A percentile compares a stretch with the other conserved stretches of the same genome.
These are phyloP conservation scores for Pipistrellus pygmaeus DNA, from an alignment of 2,797 vertebrate species.

Conservation along the genomic window DNA sequence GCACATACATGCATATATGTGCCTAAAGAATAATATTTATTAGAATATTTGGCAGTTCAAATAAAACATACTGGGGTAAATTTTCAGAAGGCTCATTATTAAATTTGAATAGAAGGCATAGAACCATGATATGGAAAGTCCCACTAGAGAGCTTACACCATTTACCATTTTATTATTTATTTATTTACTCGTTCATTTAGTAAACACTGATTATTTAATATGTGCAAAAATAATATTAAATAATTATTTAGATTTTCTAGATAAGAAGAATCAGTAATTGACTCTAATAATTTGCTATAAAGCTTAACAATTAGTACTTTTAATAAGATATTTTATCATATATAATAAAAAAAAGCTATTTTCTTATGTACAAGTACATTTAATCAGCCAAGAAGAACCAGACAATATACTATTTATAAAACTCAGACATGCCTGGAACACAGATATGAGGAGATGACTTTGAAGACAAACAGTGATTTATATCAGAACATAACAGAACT, in stretches of 20 bases:
- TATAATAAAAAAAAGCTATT: constrained; percentile 9
- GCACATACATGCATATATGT: background rate
- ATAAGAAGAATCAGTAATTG: background rate
- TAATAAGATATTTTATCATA: background rate
- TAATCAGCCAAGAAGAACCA: background rate
- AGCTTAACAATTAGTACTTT: background rate
- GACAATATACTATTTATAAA: background rate
- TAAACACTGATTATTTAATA: background rate
- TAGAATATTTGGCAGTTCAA: constrained; percentile 52
- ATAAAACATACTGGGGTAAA: background rate
- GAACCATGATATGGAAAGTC: background rate
- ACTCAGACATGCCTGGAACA: background rate
- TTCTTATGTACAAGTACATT: constrained; percentile 46
- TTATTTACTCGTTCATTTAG: constrained; percentile 10
- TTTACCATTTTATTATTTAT: background rate
- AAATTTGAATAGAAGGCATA: constrained; percentile 50
- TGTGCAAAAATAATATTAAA: constrained; percentile 9
- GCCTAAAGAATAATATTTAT: background rate
- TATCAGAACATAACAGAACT: background rate
- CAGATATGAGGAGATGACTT: background rate
- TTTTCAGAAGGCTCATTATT: constrained; percentile 41
- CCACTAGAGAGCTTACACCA: background rate
- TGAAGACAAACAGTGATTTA: constrained; percentile 9
- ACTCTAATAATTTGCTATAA: background rate
- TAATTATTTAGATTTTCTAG: constrained; percentile 11